These are phyloP conservation scores for Brachystomella parvula DNA, from an alignment of 1,140 invertebrate genomes.

Conservation along the genomic window DNA sequence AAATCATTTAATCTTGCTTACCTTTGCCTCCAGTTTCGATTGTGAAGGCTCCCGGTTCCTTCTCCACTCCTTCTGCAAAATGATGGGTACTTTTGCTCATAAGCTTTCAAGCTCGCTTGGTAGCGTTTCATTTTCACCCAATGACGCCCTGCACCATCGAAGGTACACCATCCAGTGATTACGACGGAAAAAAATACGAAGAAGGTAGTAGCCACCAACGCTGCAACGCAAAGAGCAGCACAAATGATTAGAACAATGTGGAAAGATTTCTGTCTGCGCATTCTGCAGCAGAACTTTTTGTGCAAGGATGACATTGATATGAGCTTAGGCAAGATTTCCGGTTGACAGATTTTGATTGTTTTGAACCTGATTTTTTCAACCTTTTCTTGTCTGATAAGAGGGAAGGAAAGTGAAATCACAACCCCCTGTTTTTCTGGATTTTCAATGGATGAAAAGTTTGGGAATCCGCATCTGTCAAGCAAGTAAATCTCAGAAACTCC, in stretches of 20 bases:
- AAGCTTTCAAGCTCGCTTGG: constrained; percentile 70
- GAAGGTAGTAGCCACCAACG: constrained; percentile 72
- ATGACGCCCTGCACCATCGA: constrained; percentile 76
- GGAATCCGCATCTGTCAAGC: no score
- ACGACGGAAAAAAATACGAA: constrained; percentile 62
- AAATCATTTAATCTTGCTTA: no score
- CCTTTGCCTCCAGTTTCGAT: constrained; percentile 79
- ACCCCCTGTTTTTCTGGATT: no score
- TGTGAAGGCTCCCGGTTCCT: constrained; percentile 44
- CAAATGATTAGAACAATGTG: no score
- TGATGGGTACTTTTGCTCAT: constrained; percentile 60
- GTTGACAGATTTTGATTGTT: no score
- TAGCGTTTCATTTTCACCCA: constrained; percentile 91
- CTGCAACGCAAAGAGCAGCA: constrained; percentile 49
- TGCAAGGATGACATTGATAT: background rate
- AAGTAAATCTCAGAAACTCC: no score
- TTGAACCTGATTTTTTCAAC: no score
- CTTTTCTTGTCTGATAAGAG: no score
- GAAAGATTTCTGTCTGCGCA: background rate
- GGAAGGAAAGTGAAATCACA: no score
- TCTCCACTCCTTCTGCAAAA: constrained; percentile 66
- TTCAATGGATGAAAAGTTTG: no score
- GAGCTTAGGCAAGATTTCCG: background rate
- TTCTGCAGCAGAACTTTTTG: background rate
- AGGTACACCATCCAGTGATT: constrained; percentile 78